Conservation (phyloP, 2,113 vertebrate genomes). For the Lamprotornis superbus region DNA sequence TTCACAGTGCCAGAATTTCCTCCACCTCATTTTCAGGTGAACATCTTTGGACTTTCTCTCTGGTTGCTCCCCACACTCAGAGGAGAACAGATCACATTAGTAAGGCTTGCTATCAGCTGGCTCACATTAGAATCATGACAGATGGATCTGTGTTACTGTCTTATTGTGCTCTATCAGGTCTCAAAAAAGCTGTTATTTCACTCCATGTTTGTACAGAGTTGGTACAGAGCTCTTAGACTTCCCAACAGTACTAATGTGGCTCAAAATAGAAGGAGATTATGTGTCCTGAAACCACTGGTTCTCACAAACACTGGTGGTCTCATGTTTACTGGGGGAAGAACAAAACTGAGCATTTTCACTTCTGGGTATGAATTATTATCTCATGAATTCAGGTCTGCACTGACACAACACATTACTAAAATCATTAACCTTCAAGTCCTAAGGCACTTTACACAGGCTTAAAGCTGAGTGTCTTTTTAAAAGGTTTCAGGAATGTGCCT, state of each 20-base stretch:
- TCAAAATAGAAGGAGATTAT: not conserved
- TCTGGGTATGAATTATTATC: not conserved
- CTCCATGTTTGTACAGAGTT: fast-evolving
- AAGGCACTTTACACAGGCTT: not conserved
- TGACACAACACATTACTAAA: not conserved
- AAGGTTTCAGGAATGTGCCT: not conserved
- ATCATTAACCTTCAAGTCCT: not conserved
- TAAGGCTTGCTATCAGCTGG: not conserved
- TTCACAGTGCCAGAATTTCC: not conserved
- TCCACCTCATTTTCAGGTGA: not conserved
- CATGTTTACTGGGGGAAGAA: not conserved
- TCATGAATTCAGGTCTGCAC: not conserved
- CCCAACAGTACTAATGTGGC: not conserved
- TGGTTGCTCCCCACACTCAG: not conserved
- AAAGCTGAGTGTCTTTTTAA: not conserved
- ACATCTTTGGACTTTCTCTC: not conserved
- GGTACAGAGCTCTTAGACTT: not conserved
- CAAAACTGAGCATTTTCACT: not conserved
- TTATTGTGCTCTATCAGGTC: not conserved
- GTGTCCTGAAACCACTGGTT: not conserved
- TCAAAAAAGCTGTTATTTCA: not conserved
- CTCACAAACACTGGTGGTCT: not conserved
- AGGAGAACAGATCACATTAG: not conserved
- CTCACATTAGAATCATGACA: not conserved
- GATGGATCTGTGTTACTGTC: not conserved